These are phyloP conservation scores for Brachyptera risi DNA, from an alignment of 2,888 invertebrate genomes.

Conservation along the genomic window DNA sequence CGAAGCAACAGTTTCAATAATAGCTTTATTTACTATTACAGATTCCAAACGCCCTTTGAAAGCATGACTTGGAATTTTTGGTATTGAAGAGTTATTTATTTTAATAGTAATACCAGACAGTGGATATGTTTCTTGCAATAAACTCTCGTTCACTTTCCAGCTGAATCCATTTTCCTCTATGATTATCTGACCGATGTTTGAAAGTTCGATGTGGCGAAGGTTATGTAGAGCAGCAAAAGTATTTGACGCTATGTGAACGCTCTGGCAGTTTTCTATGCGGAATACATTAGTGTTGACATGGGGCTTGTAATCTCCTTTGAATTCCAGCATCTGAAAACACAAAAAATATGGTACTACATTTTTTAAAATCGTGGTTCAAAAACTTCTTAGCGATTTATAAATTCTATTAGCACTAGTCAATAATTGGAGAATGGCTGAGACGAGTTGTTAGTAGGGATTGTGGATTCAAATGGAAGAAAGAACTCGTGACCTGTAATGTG, in stretches of 20 bases:
- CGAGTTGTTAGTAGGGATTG: too few relatives aligned
- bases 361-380: too few relatives aligned
- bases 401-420: too few relatives aligned
- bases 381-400: too few relatives aligned
- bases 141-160: constrained; percentile 46
- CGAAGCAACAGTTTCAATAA: constrained; percentile 58
- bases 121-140: constrained; percentile 37
- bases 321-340: constrained; percentile 47
- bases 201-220: constrained; percentile 59
- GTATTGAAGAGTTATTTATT: constrained; percentile 44
- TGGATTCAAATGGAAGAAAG: too few relatives aligned
- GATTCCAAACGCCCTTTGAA: constrained; percentile 69
- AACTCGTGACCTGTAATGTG: too few relatives aligned
- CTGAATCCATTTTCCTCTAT: constrained; percentile 59
- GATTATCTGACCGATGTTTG: constrained; percentile 57
- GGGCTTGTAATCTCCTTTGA: constrained; percentile 52
- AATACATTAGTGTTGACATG: constrained; percentile 55
- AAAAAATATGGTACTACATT: too few relatives aligned
- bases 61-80: constrained; percentile 50
- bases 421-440: too few relatives aligned
- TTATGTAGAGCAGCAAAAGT: constrained; percentile 58
- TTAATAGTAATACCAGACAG: constrained; percentile 44
- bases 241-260: constrained; percentile 54
- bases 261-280: constrained; percentile 61
- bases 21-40: constrained; percentile 59